Evolutionary conservation across 2,888 invertebrate species (phyloP), one percentile per base, ranked within the genome.

Genomic region (Spodoptera exigua): DNA sequence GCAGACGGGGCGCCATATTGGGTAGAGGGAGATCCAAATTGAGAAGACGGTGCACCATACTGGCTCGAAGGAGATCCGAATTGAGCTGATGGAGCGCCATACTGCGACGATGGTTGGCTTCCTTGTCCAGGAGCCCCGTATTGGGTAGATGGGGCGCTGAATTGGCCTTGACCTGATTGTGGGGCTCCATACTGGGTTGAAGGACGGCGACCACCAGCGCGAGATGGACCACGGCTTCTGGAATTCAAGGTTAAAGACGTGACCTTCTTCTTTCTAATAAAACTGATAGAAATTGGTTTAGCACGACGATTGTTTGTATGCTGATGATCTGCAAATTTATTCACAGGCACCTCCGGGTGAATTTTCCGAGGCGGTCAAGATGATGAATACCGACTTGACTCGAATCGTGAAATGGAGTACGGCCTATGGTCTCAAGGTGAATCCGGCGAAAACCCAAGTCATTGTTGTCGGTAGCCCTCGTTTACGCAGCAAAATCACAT

Each of bases 181-280:
- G 93, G 94, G 9, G 75, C 69, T 3, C 78, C 75, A 39, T 79
- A 95, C 41, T 83, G 80, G 10, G 74, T 70, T 2, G 82, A 81
- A 3, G 83, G 82, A 18, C 70, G 79, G 21, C 76, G 70, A 12
- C 70, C 49, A 16, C 62, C 57, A 2, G 59, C 39, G 0, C 39
- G 65, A 9, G 69, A 57, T 9, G 91, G 83, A 32, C 92, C 93
- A 41, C 90, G 88, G 43, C 85, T 84, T 68, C 83, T 86, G 74
- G 5, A 83, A 83, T 43, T 12, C n/a, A 49, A 40, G 37, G 17
- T 16, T 35, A 0, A 35, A 27, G 18, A n/a, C n/a, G 21, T 16
- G 2, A 13, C n/a, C 12, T n/a, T 18, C 3, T 18, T 2, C 3
- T 3, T 18, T 18, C 18, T 18, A 3, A 18, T 18, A 18, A 3